These are phyloP conservation scores for Achatina immaculata DNA, from an alignment of 1,140 invertebrate genomes.

Conservation along the genomic window DNA sequence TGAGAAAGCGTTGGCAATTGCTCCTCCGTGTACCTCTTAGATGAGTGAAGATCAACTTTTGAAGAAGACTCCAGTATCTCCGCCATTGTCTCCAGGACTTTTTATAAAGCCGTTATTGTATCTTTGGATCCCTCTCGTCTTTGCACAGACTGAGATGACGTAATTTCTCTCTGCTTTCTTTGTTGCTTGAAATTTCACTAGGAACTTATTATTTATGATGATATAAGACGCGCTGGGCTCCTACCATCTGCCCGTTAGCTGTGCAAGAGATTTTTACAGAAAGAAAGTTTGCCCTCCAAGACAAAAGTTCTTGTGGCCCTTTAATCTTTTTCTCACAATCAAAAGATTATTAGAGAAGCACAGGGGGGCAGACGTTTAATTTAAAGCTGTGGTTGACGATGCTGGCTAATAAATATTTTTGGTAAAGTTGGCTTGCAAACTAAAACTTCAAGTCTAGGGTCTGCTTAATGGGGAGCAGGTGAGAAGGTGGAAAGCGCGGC, in stretches of 20 bases:
- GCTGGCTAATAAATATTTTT: slow-evolving; percentile 21
- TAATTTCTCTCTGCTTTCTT: not conserved
- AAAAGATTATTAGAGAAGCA: slow-evolving; percentile 27
- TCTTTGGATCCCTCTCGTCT: not conserved
- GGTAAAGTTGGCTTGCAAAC: slow-evolving; percentile 11
- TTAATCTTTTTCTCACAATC: slow-evolving; percentile 9
- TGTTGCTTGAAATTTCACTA: not conserved
- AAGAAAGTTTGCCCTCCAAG: not conserved
- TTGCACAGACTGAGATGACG: slow-evolving; percentile 13
- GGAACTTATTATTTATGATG: slow-evolving; percentile 26
- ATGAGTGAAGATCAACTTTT: not conserved
- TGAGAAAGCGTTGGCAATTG: not conserved
- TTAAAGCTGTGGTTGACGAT: slow-evolving; percentile 12
- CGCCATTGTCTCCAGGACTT: not conserved
- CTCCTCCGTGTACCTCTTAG: not conserved
- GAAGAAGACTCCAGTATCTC: not conserved
- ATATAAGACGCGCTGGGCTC: slow-evolving; percentile 7
- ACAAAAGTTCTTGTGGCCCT: not conserved
- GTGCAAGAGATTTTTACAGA: slow-evolving; percentile 4
- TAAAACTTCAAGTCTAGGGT: slow-evolving; percentile 10
- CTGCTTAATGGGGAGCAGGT: slow-evolving; percentile 34
- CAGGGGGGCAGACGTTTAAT: slow-evolving; percentile 27
- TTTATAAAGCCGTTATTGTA: not conserved
- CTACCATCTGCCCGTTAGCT: slow-evolving; percentile 20
- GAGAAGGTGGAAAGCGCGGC: slow-evolving; percentile 28